phyloP scores from a whole-genome alignment of 2,113 vertebrate species.

The Shinisaurus crocodilurus region DNA sequence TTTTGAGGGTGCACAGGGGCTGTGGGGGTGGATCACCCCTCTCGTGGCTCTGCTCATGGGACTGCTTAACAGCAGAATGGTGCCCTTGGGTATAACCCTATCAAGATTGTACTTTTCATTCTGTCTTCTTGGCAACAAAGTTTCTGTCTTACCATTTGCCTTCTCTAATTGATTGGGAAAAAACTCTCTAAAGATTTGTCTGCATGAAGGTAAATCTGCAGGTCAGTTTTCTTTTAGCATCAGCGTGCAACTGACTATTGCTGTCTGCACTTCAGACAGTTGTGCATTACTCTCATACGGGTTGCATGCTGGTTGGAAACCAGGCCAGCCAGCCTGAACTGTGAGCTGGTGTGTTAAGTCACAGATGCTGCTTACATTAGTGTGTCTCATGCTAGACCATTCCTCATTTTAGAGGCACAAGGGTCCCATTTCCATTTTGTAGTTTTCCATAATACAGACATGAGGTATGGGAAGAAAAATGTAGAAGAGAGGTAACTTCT shows the following conservation, averaged over 20 bases:
- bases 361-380: not conserved
- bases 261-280: not conserved
- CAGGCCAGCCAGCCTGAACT: not conserved
- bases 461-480: not conserved
- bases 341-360: not conserved
- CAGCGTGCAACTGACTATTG: not conserved
- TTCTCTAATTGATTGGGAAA: no score
- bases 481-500: not conserved
- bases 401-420: not conserved
- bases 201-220: not conserved
- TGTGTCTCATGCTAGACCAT: not conserved
- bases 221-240: not conserved
- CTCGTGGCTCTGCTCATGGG: no score
- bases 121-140: not conserved
- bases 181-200: not conserved
- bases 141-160: not conserved
- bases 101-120: not conserved
- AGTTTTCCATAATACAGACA: not conserved
- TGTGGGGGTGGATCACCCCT: no score
- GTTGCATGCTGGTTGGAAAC: not conserved
- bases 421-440: not conserved
- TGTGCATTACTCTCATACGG: not conserved
- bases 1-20: no score
- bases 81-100: not conserved
- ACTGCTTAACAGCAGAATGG: no score